Conservation (phyloP, 2,888 invertebrate genomes). For the Timema podura region DNA sequence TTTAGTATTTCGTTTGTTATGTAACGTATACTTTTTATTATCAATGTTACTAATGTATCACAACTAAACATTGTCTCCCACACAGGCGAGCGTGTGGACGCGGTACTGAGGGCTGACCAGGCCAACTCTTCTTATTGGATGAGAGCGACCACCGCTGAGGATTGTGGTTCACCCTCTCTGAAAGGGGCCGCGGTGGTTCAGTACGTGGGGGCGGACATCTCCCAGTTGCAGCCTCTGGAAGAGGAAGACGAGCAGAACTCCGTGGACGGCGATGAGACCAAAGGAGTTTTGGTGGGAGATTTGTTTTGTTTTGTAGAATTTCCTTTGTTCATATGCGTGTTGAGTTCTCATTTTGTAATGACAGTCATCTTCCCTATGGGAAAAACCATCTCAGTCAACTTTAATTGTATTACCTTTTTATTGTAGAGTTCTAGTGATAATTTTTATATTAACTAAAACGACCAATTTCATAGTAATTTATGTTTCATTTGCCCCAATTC, state of each 20-base stretch:
- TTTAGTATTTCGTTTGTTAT: too few species aligned
- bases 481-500: neutral
- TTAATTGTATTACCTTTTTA: too few species aligned
- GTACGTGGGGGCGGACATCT: constrained; percentile 41
- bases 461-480: neutral
- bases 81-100: constrained; percentile 69
- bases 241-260: neutral
- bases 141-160: constrained; percentile 50
- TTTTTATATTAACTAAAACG: too few species aligned
- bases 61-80: too few species aligned
- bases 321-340: too few species aligned
- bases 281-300: constrained; percentile 42
- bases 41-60: too few species aligned
- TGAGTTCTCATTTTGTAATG: constrained; percentile 34
- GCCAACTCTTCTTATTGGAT: constrained; percentile 57
- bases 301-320: too few species aligned
- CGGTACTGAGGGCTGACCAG: constrained; percentile 62
- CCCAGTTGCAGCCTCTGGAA: neutral
- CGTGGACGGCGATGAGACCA: neutral
- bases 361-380: neutral
- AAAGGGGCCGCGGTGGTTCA: constrained; percentile 53
- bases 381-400: neutral
- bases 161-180: constrained; percentile 49
- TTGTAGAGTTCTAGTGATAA: too few species aligned
- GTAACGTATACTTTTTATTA: too few species aligned